phyloP scores from a whole-genome alignment of 2,113 vertebrate genomes.

The Lepus europaeus region DNA sequence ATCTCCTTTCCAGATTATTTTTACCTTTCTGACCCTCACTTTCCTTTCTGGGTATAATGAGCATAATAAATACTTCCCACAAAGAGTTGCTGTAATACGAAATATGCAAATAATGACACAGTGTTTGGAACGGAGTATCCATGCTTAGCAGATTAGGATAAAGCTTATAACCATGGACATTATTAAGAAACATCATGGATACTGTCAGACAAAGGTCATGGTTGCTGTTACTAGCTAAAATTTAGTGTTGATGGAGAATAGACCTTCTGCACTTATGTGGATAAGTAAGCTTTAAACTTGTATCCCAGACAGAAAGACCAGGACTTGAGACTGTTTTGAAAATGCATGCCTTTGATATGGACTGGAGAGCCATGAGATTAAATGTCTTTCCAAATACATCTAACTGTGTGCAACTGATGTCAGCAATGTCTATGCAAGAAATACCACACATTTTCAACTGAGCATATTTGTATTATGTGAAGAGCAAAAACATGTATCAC shows the following conservation, averaged over 20 bases:
- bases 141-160: not conserved
- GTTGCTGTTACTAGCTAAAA: not conserved
- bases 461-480: not conserved
- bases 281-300: not conserved
- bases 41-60: not conserved
- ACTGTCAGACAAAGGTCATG: conserved; percentile 7
- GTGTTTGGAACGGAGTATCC: not conserved
- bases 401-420: not conserved
- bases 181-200: not conserved
- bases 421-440: not conserved
- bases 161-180: not conserved
- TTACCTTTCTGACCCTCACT: not conserved
- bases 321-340: not conserved
- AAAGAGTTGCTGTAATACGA: not conserved
- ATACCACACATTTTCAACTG: not conserved
- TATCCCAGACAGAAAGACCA: not conserved
- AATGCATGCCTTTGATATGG: conserved; percentile 15
- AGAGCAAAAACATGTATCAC: not conserved
- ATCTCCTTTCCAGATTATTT: not conserved
- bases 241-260: not conserved
- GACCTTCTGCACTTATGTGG: not conserved
- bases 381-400: not conserved
- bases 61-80: not conserved
- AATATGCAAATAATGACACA: not conserved
- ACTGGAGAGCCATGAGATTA: not conserved